These are phyloP conservation scores for Athene noctua DNA, from an alignment of 2,113 vertebrate species.

Conservation along the genomic window DNA sequence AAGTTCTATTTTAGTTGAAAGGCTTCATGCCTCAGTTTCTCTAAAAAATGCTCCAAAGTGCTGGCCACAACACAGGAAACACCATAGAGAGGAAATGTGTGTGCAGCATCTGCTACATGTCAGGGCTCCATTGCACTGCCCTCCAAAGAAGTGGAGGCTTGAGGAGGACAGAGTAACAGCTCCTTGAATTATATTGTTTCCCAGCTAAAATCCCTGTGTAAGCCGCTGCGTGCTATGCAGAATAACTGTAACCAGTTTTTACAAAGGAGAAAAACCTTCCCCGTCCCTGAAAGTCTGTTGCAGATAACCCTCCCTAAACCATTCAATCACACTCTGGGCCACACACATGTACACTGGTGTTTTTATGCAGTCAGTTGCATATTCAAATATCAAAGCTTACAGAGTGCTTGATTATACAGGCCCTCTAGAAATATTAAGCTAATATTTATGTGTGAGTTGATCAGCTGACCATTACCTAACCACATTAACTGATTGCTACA, in stretches of 20 bases:
- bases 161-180: not conserved
- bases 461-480: not conserved
- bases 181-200: not conserved
- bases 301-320: not conserved
- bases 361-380: slow-evolving; percentile 15
- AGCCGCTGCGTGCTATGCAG: not conserved
- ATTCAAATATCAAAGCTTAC: slow-evolving; percentile 9
- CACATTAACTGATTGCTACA: not conserved
- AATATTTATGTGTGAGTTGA: not conserved
- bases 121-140: not conserved
- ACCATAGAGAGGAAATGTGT: not conserved
- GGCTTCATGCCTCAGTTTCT: not conserved
- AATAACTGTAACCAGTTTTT: not conserved
- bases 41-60: slow-evolving; percentile 12
- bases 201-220: not conserved
- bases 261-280: not conserved
- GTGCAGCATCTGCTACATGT: not conserved
- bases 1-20: slow-evolving; percentile 29
- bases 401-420: not conserved
- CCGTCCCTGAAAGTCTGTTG: not conserved
- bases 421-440: slow-evolving; percentile 18
- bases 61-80: not conserved
- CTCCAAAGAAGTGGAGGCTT: not conserved
- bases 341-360: not conserved
- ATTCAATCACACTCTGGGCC: not conserved